These are phyloP conservation scores for Ashinkailepas kermadecensis DNA, from an alignment of 2,888 invertebrate genomes.

Conservation along the genomic window DNA sequence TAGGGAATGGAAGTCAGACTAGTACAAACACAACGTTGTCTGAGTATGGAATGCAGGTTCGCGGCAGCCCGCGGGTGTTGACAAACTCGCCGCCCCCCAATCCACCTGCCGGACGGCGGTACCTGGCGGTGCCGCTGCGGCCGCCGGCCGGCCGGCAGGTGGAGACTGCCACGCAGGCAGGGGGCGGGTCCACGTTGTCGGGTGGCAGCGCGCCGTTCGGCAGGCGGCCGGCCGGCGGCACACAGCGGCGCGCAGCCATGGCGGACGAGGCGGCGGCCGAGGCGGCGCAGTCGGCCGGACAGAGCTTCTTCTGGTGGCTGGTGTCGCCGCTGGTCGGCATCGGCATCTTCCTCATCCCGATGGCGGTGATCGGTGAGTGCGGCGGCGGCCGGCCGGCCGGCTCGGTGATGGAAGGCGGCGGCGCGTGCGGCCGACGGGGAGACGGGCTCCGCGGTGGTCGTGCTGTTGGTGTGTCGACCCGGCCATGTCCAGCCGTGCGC, in stretches of 20 bases:
- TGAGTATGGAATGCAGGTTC: too few species aligned
- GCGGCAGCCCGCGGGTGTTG: too few species aligned
- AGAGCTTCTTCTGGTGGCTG: constrained; percentile 21
- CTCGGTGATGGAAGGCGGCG: neutral
- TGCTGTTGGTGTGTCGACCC: too few species aligned
- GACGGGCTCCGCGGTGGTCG: too few species aligned
- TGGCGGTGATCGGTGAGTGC: constrained; percentile 6
- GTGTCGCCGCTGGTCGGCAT: neutral
- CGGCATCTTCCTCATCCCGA: constrained; percentile 13
- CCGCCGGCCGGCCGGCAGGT: neutral
- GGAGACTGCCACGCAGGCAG: constrained; percentile 14
- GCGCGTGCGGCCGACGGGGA: too few species aligned
- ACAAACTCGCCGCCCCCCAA: too few species aligned
- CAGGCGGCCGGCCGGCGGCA: neutral
- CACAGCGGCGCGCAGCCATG: neutral
- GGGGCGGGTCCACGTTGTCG: constrained; percentile 3
- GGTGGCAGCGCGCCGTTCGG: too few species aligned
- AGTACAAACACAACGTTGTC: too few species aligned
- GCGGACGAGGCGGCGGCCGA: neutral
- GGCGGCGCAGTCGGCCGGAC: neutral
- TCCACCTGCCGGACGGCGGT: constrained; percentile 42
- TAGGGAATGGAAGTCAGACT: too few species aligned
- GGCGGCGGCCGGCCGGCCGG: neutral
- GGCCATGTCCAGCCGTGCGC: too few species aligned
- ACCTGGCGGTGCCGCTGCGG: constrained; percentile 32